These are phyloP conservation scores for Australoheros scitulus DNA, from an alignment of 2,113 vertebrate genomes.

Conservation along the genomic window DNA sequence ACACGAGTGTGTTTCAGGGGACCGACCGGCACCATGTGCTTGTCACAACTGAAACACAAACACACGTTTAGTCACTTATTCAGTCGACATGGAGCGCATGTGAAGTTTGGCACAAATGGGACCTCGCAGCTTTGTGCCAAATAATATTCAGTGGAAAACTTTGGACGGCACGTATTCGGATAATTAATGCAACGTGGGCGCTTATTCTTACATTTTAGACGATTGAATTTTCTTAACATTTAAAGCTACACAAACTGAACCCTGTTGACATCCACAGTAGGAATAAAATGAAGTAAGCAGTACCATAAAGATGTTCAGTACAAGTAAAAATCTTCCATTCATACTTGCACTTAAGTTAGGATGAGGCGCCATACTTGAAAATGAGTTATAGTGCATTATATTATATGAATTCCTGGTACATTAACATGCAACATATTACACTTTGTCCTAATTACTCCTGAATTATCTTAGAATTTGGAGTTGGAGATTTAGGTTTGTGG, in stretches of 20 bases:
- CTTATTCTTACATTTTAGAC: fast-evolving
- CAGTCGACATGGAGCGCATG: not conserved
- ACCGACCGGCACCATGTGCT: too few species aligned
- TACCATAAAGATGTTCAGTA: fast-evolving
- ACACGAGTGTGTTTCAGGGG: not conserved
- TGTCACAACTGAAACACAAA: not conserved
- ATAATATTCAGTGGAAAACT: too few species aligned
- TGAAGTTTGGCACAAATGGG: not conserved
- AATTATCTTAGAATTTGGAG: not conserved
- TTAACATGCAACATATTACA: not conserved
- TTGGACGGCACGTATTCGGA: not conserved
- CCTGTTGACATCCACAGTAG: not conserved
- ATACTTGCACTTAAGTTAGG: not conserved
- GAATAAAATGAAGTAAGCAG: fast-evolving
- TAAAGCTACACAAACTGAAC: not conserved
- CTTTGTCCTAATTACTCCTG: not conserved
- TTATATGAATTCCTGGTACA: not conserved
- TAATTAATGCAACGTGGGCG: fast-evolving
- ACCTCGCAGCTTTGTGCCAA: not conserved
- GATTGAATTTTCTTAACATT: not conserved
- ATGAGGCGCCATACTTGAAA: not conserved
- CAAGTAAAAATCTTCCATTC: not conserved
- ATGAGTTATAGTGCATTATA: not conserved
- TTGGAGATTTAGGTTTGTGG: too few species aligned
- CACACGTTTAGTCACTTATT: too few species aligned